These are phyloP conservation scores for Limnothrissa miodon DNA, from an alignment of 2,113 vertebrate genomes.

Conservation along the genomic window DNA sequence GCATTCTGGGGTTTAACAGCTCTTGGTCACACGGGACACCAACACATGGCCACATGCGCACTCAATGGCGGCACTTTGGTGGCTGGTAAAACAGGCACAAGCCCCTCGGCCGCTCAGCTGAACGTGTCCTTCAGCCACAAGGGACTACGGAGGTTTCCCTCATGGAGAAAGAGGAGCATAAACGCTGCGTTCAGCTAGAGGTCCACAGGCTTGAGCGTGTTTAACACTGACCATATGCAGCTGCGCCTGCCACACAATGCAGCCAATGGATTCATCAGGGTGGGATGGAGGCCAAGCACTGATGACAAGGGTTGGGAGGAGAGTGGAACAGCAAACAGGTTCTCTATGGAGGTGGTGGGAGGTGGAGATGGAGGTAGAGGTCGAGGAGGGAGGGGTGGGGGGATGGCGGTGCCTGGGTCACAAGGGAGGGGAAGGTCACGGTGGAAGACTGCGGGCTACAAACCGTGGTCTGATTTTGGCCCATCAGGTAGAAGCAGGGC, in stretches of 20 bases:
- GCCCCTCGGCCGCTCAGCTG: neutral
- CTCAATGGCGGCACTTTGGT: neutral
- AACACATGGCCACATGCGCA: constrained; percentile 18
- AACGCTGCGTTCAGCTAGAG: neutral
- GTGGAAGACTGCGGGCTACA: constrained; percentile 92
- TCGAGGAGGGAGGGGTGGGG: constrained; percentile 70
- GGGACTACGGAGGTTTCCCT: neutral
- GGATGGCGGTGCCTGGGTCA: neutral
- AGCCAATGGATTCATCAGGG: constrained; percentile 27
- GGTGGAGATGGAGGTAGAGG: no score
- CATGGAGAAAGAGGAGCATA: neutral
- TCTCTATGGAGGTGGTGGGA: constrained; percentile 53
- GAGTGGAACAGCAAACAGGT: constrained; percentile 30
- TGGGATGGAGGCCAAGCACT: constrained; percentile 73
- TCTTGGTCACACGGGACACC: constrained; percentile 66
- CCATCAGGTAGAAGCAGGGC: constrained; percentile 99
- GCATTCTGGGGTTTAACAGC: constrained; percentile 71
- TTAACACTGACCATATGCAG: neutral
- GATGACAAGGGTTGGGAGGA: constrained; percentile 56
- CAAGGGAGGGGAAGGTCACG: constrained; percentile 36
- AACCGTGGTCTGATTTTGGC: constrained; percentile 99
- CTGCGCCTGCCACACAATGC: neutral
- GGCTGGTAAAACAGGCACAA: neutral
- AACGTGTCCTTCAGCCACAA: neutral
- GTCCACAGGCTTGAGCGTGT: neutral